Conservation (phyloP, 2,797 vertebrate genomes). For the Prunella strophiata region DNA sequence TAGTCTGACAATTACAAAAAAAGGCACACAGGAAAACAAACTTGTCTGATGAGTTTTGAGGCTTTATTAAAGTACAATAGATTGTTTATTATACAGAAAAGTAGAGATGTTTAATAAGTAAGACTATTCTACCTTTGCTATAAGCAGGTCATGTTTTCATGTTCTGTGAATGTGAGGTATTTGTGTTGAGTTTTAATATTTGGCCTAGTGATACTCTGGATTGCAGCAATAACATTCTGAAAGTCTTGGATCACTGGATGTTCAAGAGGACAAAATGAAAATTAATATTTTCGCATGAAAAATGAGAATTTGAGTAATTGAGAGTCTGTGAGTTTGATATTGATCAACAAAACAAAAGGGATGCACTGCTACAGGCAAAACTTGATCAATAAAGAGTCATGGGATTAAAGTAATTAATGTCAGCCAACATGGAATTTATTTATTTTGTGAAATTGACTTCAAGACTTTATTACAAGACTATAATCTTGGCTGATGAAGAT, state of each 20-base stretch:
- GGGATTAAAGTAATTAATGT: background rate
- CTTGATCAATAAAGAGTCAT: background rate
- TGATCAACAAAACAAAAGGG: background rate
- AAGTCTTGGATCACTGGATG: background rate
- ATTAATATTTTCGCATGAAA: background rate
- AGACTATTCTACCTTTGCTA: background rate
- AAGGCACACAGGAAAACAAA: background rate
- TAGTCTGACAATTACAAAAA: background rate
- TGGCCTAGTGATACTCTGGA: background rate
- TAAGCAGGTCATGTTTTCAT: background rate
- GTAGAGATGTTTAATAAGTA: background rate
- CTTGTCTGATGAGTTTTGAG: background rate
- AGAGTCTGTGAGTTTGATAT: background rate
- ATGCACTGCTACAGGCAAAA: background rate
- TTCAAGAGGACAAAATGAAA: background rate
- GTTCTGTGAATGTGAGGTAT: background rate
- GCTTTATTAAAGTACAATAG: background rate
- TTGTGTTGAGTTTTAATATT: background rate
- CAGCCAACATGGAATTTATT: background rate
- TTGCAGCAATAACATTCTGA: background rate
- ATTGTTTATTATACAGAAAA: background rate
- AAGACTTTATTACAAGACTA: background rate
- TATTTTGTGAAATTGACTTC: background rate
- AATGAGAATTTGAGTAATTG: background rate
- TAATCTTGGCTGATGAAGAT: background rate